Evolutionary conservation across 2,888 invertebrate species (phyloP).

Genomic region (Eristalis intricaria): DNA sequence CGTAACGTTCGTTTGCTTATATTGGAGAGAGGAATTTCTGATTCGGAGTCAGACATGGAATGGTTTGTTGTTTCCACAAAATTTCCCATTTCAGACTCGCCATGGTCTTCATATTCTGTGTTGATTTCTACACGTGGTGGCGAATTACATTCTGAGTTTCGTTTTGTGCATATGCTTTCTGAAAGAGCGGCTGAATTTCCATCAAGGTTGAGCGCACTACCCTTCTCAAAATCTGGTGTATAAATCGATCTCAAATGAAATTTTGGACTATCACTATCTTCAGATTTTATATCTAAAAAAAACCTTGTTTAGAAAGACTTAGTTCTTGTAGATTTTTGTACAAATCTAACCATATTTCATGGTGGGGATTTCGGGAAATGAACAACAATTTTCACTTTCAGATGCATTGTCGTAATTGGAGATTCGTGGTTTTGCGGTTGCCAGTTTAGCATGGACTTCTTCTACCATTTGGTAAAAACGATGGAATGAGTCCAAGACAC

Average conservation of each 20-base stretch:
- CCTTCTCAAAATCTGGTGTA: background rate
- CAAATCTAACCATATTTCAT: conserved; percentile 46
- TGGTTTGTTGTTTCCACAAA: background rate
- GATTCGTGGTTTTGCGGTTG: background rate
- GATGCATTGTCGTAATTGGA: background rate
- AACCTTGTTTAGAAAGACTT: background rate
- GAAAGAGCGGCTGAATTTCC: background rate
- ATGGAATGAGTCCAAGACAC: conserved; percentile 75
- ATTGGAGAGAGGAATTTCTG: background rate
- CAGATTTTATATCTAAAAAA: conserved; percentile 29
- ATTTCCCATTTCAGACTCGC: background rate
- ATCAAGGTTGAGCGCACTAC: background rate
- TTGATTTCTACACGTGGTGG: background rate
- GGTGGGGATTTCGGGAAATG: conserved; percentile 61
- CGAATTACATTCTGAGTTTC: background rate
- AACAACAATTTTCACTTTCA: background rate
- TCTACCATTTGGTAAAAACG: conserved; percentile 75
- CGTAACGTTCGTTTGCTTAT: background rate
- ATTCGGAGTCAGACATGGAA: conserved; percentile 3
- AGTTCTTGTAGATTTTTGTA: background rate
- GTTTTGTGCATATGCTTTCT: background rate
- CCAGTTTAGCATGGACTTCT: conserved; percentile 69
- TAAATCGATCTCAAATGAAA: background rate
- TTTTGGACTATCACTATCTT: conserved; percentile 1
- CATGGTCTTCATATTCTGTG: background rate